Evolutionary conservation across 2,113 vertebrate species (phyloP).

Genomic region (Brachypteracias leptosomus): DNA sequence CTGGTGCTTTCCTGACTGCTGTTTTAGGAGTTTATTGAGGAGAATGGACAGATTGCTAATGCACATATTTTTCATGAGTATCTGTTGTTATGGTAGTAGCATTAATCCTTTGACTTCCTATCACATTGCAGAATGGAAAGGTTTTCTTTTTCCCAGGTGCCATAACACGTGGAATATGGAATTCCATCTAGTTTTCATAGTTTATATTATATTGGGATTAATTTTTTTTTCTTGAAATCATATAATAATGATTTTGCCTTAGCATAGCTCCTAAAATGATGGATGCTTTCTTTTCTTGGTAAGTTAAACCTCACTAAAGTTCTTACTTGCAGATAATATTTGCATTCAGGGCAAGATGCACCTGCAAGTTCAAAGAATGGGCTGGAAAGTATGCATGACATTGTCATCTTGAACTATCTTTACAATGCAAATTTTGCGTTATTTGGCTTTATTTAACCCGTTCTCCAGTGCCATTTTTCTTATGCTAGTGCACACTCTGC

Average conservation of each 20-base stretch:
- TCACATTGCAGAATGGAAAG: background rate
- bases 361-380: background rate
- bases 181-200: background rate
- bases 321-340: background rate
- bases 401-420: background rate
- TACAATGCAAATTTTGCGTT: background rate
- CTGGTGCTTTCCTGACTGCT: slow-evolving; percentile 21
- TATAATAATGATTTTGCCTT: background rate
- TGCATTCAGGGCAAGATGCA: background rate
- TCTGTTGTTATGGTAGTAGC: background rate
- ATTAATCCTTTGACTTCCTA: slow-evolving; percentile 10
- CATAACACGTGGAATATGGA: background rate
- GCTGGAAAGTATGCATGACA: background rate
- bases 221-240: background rate
- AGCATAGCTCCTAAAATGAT: background rate
- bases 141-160: background rate
- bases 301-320: background rate
- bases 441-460: background rate
- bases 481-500: background rate
- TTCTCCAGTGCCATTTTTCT: background rate
- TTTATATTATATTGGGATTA: background rate
- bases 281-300: background rate
- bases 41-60: background rate
- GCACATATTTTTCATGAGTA: background rate
- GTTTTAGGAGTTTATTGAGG: slow-evolving; percentile 3